Conservation (phyloP, 2,888 invertebrate species). For the Aporophyla lueneburgensis region DNA sequence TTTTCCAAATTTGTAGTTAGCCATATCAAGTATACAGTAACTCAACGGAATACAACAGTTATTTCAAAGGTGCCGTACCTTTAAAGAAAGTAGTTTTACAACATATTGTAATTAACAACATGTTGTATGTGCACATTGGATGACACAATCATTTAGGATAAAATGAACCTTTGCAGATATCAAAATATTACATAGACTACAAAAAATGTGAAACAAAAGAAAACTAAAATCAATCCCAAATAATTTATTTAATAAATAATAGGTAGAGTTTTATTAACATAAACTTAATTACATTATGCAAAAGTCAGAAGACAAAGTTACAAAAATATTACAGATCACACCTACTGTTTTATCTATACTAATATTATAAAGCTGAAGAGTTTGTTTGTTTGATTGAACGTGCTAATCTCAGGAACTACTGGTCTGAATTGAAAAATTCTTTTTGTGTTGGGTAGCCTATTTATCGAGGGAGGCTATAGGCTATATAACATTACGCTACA, state of each 20-base stretch:
- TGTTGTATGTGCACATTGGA: too few relatives aligned
- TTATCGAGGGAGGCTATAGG: too few relatives aligned
- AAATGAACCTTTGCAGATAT: too few relatives aligned
- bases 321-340: conserved; percentile 16
- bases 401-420: too few relatives aligned
- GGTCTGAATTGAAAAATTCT: too few relatives aligned
- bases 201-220: neutral
- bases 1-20: neutral
- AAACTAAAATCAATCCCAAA: neutral
- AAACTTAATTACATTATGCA: conserved; percentile 31
- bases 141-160: too few relatives aligned
- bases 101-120: too few relatives aligned
- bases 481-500: too few relatives aligned
- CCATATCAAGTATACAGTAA: neutral
- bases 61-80: neutral
- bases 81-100: too few relatives aligned
- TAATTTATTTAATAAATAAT: conserved; percentile 61
- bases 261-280: conserved; percentile 24
- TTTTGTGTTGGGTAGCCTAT: too few relatives aligned
- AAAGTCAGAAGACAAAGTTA: conserved; percentile 56
- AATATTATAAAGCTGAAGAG: neutral
- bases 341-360: neutral
- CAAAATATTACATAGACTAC: neutral
- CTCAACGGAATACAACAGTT: neutral
- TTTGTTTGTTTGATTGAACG: too few relatives aligned